These are phyloP conservation scores for western clawed frog (Xenopus tropicalis) DNA, from an alignment of 2,113 vertebrate species.

Conservation along the genomic window UCB_Xtro_10.0 CM004448.2:103909001-103909500, in stretches of 20 bases:
- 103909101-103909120: constrained; percentile 86
- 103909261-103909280: constrained; percentile 54
- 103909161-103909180: constrained; percentile 76
- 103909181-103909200: constrained; percentile 85
- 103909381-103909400: too few relatives aligned
- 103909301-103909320: not conserved
- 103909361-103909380: not conserved
- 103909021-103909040: too few relatives aligned
- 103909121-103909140: constrained; percentile 85
- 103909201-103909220: constrained; percentile 85
- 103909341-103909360: not conserved
- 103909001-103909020: too few relatives aligned
- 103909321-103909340: not conserved
- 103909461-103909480: too few relatives aligned
- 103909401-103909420: too few relatives aligned
- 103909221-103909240: constrained; percentile 86
- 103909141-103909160: constrained; percentile 83
- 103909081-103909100: constrained; percentile 69
- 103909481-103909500: too few relatives aligned
- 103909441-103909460: too few relatives aligned
- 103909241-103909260: constrained; percentile 69
- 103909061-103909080: constrained; percentile 49
- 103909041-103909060: constrained; percentile 8
- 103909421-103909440: too few relatives aligned
- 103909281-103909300: constrained; percentile 59